Evolutionary conservation across 2,797 vertebrate species (phyloP).

Genomic region (Poecilia gillii): DNA sequence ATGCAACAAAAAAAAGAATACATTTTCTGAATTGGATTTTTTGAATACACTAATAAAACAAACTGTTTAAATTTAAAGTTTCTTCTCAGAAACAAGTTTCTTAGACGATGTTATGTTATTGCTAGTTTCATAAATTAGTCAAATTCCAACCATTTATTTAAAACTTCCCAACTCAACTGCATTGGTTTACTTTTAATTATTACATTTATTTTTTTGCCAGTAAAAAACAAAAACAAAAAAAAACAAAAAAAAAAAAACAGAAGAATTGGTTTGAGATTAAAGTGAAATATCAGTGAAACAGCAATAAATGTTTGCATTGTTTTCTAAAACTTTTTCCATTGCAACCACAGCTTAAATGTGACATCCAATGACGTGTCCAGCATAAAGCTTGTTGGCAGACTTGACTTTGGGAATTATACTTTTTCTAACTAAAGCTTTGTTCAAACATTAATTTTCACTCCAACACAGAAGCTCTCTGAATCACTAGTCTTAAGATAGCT

Average conservation of each 20-base stretch:
- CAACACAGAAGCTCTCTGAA: background rate
- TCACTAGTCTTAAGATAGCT: background rate
- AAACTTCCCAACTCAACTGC: background rate
- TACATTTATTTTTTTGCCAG: background rate
- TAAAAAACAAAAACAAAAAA: background rate
- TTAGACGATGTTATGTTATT: background rate
- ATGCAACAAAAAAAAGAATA: no score
- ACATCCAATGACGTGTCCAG: background rate
- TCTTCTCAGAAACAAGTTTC: background rate
- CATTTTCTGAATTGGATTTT: background rate
- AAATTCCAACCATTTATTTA: background rate
- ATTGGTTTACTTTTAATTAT: background rate
- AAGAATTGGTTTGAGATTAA: background rate
- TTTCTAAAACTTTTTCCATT: background rate
- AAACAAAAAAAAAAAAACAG: background rate
- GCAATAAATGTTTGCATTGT: background rate
- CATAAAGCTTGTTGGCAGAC: background rate
- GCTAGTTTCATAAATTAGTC: background rate
- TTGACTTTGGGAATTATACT: background rate
- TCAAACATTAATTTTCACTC: background rate
- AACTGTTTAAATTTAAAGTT: background rate
- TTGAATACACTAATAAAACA: background rate
- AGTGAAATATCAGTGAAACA: background rate
- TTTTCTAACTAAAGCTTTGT: background rate
- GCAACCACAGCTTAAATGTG: background rate